Evolutionary conservation across 1,140 invertebrate genomes (phyloP), one percentile per base, ranked within the genome.

Genomic region (Bombus ignitus): DNA sequence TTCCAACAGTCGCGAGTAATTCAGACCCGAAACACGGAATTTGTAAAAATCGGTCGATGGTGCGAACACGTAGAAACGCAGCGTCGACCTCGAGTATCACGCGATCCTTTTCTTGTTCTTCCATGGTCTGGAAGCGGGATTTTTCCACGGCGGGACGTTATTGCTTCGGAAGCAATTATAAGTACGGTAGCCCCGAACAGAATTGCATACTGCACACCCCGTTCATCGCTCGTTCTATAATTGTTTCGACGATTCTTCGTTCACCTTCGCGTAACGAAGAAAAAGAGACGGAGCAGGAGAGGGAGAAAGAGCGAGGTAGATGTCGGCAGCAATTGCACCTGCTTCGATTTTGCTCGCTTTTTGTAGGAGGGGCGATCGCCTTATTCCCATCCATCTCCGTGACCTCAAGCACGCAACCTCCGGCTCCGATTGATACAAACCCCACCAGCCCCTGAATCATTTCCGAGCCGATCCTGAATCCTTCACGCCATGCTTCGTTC

Each of bases 321-420:
- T 87, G 62, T 74, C 72, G 22, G 65, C 13, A 37, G 87, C 91
- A 92, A 92, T 93, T 92, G 92, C 92, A 92, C 92, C 92, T 92
- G 91, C 88, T 92, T 93, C 90, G 90, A 93, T 92, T 92, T 92
- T 89, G 87, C 85, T 92, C 88, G 91, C 74, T 90, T 91, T 92
- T 92, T 92, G 75, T 88, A 53, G 89, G 89, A 89, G 85, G 91
- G 83, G 87, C 90, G 88, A 91, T 91, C 91, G 87, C 87, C 87
- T 87, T 86, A 85, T 91, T 90, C 83, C 80, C 88, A 88, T 88
- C 87, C 81, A 87, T 87, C 89, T 88, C 87, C 82, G 85, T 88
- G 89, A 89, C 91, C 91, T 88, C 86, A 89, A 90, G 89, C 92
- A 92, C 91, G 90, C 91, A 92, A 92, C 86, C 86, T 88, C 88